Evolutionary conservation across 2,797 vertebrate species (phyloP), one percentile per base, ranked within the genome.

Genomic region (Arrhamphus sclerolepis): DNA sequence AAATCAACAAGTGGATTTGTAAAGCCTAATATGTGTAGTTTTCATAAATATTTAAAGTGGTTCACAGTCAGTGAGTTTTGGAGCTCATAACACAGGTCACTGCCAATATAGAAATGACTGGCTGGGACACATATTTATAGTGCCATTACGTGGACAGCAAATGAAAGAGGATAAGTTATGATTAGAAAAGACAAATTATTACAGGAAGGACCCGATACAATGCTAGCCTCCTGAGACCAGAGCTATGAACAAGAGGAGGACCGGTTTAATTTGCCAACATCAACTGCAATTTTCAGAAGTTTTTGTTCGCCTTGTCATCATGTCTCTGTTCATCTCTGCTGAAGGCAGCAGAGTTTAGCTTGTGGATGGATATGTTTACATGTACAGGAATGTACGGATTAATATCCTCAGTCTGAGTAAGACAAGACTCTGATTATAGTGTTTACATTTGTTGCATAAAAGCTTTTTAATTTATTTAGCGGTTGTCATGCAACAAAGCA

Each of bases 31-130:
- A 20, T 34, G 31, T 34, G 18, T 50, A 31, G 31, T 22, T 69
- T 67, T 46, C 46, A 26, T 39, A 41, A 56, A 70, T 61, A 46
- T 28, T 46, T 41, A 29, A 50, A 56, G 39, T 55, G 34, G 26
- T 51, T 47, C 18, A 16, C 28, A 56, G 16, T 70, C 42, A 46
- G n/a, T n/a, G 40, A 47, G 19, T 60, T 29, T 55, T 34, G 28
- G 19, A 46, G 28, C 24, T 31, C 26, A 24, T 10, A 11, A 34
- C 31, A 34, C 31, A 34, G 31, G 8, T 34, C 8, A 34, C 31
- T 34, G 31, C 31, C 31, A 34, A 34, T 10, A 34, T 10, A 34
- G 3, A 34, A 34, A 34, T 34, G 1, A 34, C 11, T 14, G 7
- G 13, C 20, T 5, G 13, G 20, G 20, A 24, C 2, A 24, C 13